Evolutionary conservation across 2,797 vertebrate species (phyloP), one percentile per base, ranked within the genome.

Genomic region (Centropyge bicolor): DNA sequence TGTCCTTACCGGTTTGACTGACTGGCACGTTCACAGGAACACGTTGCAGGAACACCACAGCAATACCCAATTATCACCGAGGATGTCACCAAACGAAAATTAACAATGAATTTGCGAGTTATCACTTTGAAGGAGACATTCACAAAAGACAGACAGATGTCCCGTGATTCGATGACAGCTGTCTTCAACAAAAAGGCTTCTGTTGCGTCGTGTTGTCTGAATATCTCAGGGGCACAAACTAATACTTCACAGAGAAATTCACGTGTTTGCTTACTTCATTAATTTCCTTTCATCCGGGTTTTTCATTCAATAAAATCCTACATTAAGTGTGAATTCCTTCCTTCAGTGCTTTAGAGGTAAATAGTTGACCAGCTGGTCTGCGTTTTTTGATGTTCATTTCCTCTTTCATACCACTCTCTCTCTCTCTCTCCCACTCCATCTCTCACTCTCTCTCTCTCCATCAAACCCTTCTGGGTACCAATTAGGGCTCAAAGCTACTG

Each of bases 401-500:
- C 80, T 84, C 89, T 95, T 94, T 93, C 90, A 92, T 94, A 89
- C 87, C 73, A 74, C 70, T 86, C 87, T 81, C 76, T 82, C 80
- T 88, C 65, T 71, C 78, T 84, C 74, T 74, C 80, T 89, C 78
- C 81, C 74, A 70, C 85, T 49, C 74, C 22, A 48, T 51, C 78
- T 27, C 60, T 73, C 81, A 83, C 73, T 71, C 78, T 63, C 83
- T 92, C 80, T 78, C 83, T 82, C 67, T 89, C 90, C 82, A 91
- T 93, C 88, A 95, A 96, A 97, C 95, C 95, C 96, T 97, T 97
- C 95, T 96, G 96, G 97, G 96, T 97, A 96, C 96, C 96, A 98
- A 97, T 97, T 98, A 97, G 96, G 94, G 91, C 96, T 96, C 96
- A 96, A 95, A 97, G 94, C 96, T 97, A 96, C 96, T 97, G 95